A percentile compares a stretch with the other conserved stretches of the same genome.
phyloP scores from a whole-genome alignment of 2,113 vertebrate genomes.

The Forbesichthys papilliferus region DNA sequence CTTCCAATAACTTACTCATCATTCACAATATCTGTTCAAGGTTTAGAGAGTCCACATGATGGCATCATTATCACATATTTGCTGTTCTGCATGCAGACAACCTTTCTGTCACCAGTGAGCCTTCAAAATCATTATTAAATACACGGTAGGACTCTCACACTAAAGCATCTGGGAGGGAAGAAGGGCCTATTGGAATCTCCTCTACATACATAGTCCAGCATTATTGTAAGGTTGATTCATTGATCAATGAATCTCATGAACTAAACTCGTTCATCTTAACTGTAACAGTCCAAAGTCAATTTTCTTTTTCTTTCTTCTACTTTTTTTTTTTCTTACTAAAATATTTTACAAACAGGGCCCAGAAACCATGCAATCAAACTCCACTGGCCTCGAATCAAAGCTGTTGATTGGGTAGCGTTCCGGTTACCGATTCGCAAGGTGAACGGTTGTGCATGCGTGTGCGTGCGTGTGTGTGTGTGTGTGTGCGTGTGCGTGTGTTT shows the following conservation, averaged over 20 bases:
- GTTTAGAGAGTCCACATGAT: slow-evolving; percentile 59
- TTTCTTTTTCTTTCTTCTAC: neutral
- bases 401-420: slow-evolving; percentile 33
- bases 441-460: neutral
- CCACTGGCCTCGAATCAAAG: slow-evolving; percentile 42
- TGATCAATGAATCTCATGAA: neutral
- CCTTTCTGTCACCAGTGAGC: neutral
- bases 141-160: neutral
- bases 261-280: neutral
- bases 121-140: neutral
- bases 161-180: neutral
- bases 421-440: slow-evolving; percentile 20
- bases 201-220: neutral
- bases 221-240: slow-evolving; percentile 2
- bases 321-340: neutral
- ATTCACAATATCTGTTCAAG: neutral
- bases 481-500: neutral
- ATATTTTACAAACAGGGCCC: neutral
- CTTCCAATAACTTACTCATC: neutral
- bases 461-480: too few relatives aligned
- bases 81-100: slow-evolving; percentile 4
- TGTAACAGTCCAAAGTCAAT: neutral
- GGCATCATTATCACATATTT: slow-evolving; percentile 63
- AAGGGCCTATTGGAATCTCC: neutral
- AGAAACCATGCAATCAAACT: slow-evolving; percentile 31